These are phyloP conservation scores for Sparidentex hasta DNA, from an alignment of 2,797 vertebrate species.

Conservation along the genomic window DNA sequence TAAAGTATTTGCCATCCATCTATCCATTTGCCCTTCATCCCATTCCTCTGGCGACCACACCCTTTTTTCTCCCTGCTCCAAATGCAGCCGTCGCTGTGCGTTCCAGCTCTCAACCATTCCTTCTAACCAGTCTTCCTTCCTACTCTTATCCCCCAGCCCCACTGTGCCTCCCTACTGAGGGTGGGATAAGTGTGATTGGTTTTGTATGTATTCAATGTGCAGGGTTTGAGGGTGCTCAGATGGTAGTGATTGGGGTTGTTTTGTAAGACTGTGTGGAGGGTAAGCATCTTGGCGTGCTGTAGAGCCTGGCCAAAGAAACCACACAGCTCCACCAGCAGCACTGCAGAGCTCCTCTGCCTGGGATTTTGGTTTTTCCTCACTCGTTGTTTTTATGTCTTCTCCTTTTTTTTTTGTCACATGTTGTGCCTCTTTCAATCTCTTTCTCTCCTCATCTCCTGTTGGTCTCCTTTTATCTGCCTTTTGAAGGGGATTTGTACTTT, in stretches of 20 bases:
- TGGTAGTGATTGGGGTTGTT: slow-evolving; percentile 86
- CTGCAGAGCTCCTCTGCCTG: slow-evolving; percentile 57
- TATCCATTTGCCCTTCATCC: slow-evolving; percentile 58
- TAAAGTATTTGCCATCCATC: slow-evolving; percentile 72
- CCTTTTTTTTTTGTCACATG: slow-evolving; percentile 22
- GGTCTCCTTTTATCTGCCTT: slow-evolving; percentile 56
- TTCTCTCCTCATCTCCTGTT: slow-evolving; percentile 45
- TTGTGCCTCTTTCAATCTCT: slow-evolving; percentile 47
- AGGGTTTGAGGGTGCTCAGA: slow-evolving; percentile 80
- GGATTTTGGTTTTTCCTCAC: slow-evolving; percentile 45
- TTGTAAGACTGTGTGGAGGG: slow-evolving; percentile 81
- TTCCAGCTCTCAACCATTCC: slow-evolving; percentile 58
- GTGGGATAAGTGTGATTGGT: slow-evolving; percentile 76
- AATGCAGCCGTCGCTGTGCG: slow-evolving; percentile 43
- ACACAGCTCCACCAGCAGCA: slow-evolving; percentile 75
- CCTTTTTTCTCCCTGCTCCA: slow-evolving; percentile 35
- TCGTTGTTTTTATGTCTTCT: slow-evolving; percentile 25
- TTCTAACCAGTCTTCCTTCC: slow-evolving; percentile 58
- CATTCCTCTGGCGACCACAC: slow-evolving; percentile 67
- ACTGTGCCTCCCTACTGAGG: slow-evolving; percentile 61
- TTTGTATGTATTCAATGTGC: slow-evolving; percentile 76
- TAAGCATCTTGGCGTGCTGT: slow-evolving; percentile 82
- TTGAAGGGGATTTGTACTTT: slow-evolving; percentile 52
- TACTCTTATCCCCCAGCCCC: slow-evolving; percentile 44
- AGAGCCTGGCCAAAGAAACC: slow-evolving; percentile 81